Conservation (phyloP, 2,113 vertebrate genomes). For the Theristicus caerulescens region DNA sequence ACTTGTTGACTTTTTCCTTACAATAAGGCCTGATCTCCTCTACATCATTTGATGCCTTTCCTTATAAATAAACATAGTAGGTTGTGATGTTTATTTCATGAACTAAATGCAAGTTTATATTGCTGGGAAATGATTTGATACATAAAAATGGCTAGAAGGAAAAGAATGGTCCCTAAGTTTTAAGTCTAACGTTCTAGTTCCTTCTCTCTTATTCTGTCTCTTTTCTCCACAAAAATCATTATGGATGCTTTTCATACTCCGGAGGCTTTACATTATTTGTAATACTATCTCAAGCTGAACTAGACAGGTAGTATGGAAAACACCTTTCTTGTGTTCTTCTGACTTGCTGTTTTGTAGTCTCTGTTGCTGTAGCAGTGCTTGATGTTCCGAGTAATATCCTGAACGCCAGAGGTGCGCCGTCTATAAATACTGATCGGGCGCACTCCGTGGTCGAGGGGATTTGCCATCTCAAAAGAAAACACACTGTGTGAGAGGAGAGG, state of each 20-base stretch:
- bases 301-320: background rate
- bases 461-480: background rate
- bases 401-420: rapidly evolving
- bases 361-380: background rate
- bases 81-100: background rate
- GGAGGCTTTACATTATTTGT: rapidly evolving
- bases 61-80: background rate
- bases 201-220: background rate
- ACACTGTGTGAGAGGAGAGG: background rate
- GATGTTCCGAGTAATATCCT: background rate
- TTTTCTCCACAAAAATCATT: background rate
- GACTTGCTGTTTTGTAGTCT: background rate
- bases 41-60: background rate
- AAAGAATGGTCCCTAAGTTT: background rate
- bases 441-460: background rate
- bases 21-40: background rate
- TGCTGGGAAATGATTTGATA: background rate
- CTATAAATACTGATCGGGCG: rapidly evolving
- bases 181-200: background rate
- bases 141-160: background rate
- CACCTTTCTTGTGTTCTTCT: background rate
- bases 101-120: background rate
- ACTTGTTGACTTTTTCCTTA: no score
- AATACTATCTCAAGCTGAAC: background rate
- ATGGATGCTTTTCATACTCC: background rate